Evolutionary conservation across 2,888 invertebrate species (phyloP).

Genomic region (Polylopha cassiicola): DNA sequence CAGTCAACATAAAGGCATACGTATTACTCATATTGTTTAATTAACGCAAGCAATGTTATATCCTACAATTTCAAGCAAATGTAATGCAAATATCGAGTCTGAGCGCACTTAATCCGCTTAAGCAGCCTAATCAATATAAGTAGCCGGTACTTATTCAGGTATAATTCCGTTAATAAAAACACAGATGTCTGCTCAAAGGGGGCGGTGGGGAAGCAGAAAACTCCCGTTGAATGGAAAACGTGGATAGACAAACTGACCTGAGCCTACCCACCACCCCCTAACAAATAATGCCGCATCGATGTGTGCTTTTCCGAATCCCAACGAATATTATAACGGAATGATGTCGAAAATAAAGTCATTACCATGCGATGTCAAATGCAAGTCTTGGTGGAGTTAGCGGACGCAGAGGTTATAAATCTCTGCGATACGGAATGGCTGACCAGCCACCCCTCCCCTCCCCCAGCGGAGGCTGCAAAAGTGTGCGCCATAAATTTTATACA

Average conservation of each 20-base stretch:
- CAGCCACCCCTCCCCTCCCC: slow-evolving; percentile 56
- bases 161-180: slow-evolving; percentile 75
- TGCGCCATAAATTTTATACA: slow-evolving; percentile 76
- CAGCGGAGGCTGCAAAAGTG: slow-evolving; percentile 73
- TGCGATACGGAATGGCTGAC: slow-evolving; percentile 75
- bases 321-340: slow-evolving; percentile 42
- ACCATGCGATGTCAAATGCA: slow-evolving; percentile 24
- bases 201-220: slow-evolving; percentile 63
- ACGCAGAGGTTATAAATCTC: slow-evolving; percentile 72
- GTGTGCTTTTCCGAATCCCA: slow-evolving; percentile 41
- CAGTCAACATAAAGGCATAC: too few relatives aligned
- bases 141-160: slow-evolving; percentile 65
- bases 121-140: slow-evolving; percentile 68
- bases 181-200: slow-evolving; percentile 53
- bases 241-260: slow-evolving; percentile 74
- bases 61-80: background rate
- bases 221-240: slow-evolving; percentile 75
- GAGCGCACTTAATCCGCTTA: slow-evolving; percentile 19
- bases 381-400: slow-evolving; percentile 65
- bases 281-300: slow-evolving; percentile 67
- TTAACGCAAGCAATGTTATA: background rate
- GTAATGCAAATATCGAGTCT: slow-evolving; percentile 17
- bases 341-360: slow-evolving; percentile 27
- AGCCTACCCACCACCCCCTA: slow-evolving; percentile 39
- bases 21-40: too few relatives aligned